Evolutionary conservation across 2,113 vertebrate species (phyloP).

Genomic region (Lates calcarifer): DNA sequence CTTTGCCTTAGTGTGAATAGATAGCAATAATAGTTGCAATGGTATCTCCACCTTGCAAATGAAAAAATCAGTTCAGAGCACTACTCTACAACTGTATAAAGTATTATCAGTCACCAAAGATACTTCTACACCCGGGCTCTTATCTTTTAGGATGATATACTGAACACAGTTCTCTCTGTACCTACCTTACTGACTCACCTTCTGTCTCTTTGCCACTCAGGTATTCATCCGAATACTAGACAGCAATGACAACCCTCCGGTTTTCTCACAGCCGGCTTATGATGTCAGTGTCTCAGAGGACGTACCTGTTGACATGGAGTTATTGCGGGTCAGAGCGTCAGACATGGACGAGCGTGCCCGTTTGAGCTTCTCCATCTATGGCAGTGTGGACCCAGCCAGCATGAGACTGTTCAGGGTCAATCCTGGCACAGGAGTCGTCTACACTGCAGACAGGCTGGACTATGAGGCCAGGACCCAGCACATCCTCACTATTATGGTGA

Average conservation of each 20-base stretch:
- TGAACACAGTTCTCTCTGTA: neutral
- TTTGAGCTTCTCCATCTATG: conserved; percentile 93
- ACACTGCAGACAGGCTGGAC: conserved; percentile 91
- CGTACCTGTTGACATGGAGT: conserved; percentile 89
- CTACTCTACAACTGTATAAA: neutral
- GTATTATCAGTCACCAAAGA: conserved; percentile 4
- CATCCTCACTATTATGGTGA: conserved; percentile 97
- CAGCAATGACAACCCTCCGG: conserved; percentile 96
- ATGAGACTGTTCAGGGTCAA: conserved; percentile 94
- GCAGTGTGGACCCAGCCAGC: conserved; percentile 92
- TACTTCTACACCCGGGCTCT: neutral
- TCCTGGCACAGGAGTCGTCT: conserved; percentile 90
- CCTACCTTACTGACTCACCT: neutral
- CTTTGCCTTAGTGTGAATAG: conserved; percentile 7
- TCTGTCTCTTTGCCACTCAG: conserved; percentile 74
- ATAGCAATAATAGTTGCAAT: neutral
- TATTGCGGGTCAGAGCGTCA: conserved; percentile 90
- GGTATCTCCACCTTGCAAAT: conserved; percentile 23
- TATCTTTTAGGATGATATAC: neutral
- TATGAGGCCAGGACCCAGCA: conserved; percentile 94
- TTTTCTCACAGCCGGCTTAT: conserved; percentile 92
- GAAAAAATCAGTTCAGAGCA: neutral
- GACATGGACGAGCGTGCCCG: conserved; percentile 93
- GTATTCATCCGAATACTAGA: conserved; percentile 94
- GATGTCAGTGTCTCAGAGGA: conserved; percentile 94